Conservation (phyloP, 2,113 vertebrate genomes). For the Xerus inauris region DNA sequence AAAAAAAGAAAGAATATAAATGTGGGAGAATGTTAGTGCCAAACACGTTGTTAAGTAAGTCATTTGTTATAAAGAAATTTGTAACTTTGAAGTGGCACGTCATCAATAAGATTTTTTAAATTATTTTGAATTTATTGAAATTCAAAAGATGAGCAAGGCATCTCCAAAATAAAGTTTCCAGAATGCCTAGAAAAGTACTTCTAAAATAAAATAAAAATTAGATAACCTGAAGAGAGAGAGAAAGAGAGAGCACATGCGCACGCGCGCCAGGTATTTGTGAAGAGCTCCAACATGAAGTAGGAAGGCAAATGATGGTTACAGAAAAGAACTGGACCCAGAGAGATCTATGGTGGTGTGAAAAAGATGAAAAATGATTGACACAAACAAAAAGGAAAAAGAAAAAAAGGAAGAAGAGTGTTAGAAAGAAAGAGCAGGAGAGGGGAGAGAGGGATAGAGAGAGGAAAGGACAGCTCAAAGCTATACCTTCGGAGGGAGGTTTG, state of each 20-base stretch:
- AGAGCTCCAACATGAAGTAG: neutral
- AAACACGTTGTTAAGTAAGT: neutral
- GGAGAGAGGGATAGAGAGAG: neutral
- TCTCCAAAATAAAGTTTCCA: too few relatives aligned
- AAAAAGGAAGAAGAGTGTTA: neutral
- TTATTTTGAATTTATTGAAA: constrained; percentile 39
- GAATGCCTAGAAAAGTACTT: constrained; percentile 29
- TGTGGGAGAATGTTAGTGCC: neutral
- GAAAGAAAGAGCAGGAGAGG: neutral
- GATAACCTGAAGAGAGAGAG: too few relatives aligned
- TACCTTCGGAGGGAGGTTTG: fast-evolving
- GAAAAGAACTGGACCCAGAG: neutral
- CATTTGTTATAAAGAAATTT: neutral
- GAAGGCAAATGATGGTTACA: neutral
- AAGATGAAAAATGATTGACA: neutral
- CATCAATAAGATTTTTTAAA: neutral
- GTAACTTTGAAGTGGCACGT: neutral
- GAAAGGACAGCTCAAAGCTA: neutral
- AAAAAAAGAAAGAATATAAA: neutral
- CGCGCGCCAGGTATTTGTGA: neutral
- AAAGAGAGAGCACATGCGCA: too few relatives aligned
- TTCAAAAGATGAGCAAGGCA: constrained; percentile 19
- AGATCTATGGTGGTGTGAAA: neutral
- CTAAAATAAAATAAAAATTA: constrained; percentile 15
- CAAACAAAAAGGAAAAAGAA: neutral